Evolutionary conservation across 2,888 invertebrate species (phyloP).

Genomic region (Hydroisotoma schaefferi): DNA sequence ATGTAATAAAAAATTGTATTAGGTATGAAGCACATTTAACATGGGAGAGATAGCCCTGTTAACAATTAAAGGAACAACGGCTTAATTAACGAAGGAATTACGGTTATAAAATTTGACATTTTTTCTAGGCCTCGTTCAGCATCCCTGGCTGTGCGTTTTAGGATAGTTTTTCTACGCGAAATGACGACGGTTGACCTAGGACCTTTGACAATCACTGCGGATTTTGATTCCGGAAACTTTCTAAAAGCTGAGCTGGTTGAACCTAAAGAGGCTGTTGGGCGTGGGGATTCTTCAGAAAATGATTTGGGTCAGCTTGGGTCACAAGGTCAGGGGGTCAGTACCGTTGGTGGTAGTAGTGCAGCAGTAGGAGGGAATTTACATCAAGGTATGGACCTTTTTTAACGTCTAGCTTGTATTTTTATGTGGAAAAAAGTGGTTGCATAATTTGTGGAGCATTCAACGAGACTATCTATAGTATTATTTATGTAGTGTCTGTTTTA

Average conservation of each 20-base stretch:
- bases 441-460: too few relatives aligned
- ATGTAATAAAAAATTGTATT: too few relatives aligned
- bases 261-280: too few relatives aligned
- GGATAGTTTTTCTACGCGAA: neutral
- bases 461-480: too few relatives aligned
- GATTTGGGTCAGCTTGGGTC: too few relatives aligned
- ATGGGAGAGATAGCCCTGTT: too few relatives aligned
- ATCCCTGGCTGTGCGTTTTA: neutral
- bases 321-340: neutral
- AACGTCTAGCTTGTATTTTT: neutral
- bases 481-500: neutral
- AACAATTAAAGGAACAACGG: too few relatives aligned
- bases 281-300: too few relatives aligned
- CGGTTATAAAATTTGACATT: too few relatives aligned
- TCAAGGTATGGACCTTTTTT: neutral
- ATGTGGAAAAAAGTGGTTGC: neutral
- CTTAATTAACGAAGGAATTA: too few relatives aligned
- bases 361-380: neutral
- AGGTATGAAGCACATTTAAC: too few relatives aligned
- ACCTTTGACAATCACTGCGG: constrained; percentile 76
- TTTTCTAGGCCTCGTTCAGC: neutral
- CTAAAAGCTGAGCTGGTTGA: constrained; percentile 69
- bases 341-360: neutral
- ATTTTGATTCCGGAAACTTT: constrained; percentile 88
- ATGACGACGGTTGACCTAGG: constrained; percentile 51